Conservation (phyloP, 2,888 invertebrate genomes). For the Zeuzera pyrina region DNA sequence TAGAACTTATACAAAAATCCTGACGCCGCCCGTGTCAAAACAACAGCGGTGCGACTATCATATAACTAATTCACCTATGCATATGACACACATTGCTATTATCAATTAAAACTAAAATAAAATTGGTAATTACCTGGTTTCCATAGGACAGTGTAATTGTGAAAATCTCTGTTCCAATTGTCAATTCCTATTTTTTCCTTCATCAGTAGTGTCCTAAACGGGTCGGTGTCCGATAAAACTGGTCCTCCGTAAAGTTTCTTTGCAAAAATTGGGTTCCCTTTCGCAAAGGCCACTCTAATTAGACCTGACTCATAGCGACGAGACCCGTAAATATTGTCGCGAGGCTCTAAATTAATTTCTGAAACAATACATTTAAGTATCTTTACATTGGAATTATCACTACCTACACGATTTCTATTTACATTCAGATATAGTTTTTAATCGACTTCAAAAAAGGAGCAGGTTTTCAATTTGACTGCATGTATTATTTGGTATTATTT, state of each 20-base stretch:
- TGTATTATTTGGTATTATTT: no score
- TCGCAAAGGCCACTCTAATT: constrained; percentile 80
- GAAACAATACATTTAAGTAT: no score
- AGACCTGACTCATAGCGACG: constrained; percentile 77
- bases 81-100: no score
- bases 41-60: no score
- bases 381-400: no score
- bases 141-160: constrained; percentile 80
- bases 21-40: no score
- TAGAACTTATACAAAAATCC: no score
- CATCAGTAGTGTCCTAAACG: constrained; percentile 48
- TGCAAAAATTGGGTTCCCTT: constrained; percentile 72
- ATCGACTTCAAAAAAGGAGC: no score
- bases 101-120: neutral
- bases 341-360: constrained; percentile 80
- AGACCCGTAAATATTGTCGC: constrained; percentile 75
- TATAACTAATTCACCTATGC: no score
- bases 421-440: no score
- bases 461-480: no score
- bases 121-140: constrained; percentile 62
- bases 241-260: constrained; percentile 54
- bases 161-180: constrained; percentile 76
- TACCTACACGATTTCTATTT: no score
- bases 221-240: constrained; percentile 45
- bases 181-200: constrained; percentile 50